Evolutionary conservation across 2,888 invertebrate species (phyloP).

Genomic region (Drosophila macrospina): DNA sequence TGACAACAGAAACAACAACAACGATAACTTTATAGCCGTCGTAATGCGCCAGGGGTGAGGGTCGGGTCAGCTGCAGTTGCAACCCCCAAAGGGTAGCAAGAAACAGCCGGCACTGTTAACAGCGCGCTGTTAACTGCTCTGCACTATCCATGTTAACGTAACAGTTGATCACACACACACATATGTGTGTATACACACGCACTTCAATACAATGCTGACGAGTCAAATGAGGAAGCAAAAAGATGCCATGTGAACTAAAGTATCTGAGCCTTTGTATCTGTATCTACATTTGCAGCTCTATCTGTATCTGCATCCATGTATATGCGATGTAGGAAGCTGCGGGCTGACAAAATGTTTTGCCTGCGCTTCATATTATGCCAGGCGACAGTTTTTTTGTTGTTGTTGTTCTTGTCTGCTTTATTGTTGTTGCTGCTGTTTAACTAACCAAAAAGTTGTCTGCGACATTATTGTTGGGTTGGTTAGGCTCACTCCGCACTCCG

Average conservation of each 20-base stretch:
- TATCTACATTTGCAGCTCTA: conserved; percentile 25
- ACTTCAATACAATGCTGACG: conserved; percentile 15
- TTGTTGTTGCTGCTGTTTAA: conserved; percentile 55
- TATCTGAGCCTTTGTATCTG: conserved; percentile 35
- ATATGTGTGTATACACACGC: conserved; percentile 11
- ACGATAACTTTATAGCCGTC: conserved; percentile 74
- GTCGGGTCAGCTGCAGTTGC: conserved; percentile 54
- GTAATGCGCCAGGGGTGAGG: conserved; percentile 62
- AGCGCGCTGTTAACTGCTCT: conserved; percentile 23
- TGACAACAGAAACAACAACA: conserved; percentile 34
- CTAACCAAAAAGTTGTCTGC: conserved; percentile 71
- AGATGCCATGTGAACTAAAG: conserved; percentile 50
- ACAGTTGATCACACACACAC: conserved; percentile 39
- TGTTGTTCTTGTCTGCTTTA: background rate
- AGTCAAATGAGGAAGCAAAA: conserved; percentile 67
- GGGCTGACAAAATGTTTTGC: conserved; percentile 64
- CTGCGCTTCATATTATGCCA: conserved; percentile 62
- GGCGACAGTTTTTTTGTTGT: conserved; percentile 60
- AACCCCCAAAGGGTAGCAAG: conserved; percentile 49
- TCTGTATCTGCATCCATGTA: conserved; percentile 27
- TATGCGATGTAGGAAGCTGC: conserved; percentile 57
- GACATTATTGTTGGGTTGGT: conserved; percentile 42
- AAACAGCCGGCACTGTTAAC: conserved; percentile 42
- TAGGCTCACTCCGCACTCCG: background rate
- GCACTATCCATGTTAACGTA: conserved; percentile 18